Conservation (phyloP, 1,140 invertebrate species). For the Diachasmimorpha longicaudata region DNA sequence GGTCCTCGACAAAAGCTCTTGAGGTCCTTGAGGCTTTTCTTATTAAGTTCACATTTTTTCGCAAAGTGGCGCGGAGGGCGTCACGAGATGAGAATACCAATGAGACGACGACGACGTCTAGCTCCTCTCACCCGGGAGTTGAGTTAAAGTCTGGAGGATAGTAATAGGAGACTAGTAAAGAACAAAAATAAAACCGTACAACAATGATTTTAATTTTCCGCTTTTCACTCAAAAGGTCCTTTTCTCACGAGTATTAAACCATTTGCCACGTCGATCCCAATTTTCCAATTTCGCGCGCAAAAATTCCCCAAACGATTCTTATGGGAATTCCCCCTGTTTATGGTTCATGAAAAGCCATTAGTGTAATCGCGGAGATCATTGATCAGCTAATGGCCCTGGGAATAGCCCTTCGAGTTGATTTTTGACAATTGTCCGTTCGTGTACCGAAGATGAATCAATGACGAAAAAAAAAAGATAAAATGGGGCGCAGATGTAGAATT, state of each 20-base stretch:
- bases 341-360: too few species aligned
- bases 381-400: too few species aligned
- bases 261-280: too few species aligned
- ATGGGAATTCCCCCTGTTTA: too few species aligned
- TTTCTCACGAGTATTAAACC: too few species aligned
- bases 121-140: constrained; percentile 18
- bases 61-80: constrained; percentile 52
- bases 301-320: too few species aligned
- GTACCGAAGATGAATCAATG: neutral
- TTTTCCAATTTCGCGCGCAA: too few species aligned
- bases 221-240: too few species aligned
- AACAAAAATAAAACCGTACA: neutral
- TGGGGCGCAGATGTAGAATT: neutral
- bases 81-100: constrained; percentile 54
- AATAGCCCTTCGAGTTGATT: too few species aligned
- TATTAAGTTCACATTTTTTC: constrained; percentile 64
- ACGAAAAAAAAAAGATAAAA: neutral
- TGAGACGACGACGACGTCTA: constrained; percentile 41
- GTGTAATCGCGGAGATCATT: too few species aligned
- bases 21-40: constrained; percentile 56
- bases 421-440: too few species aligned
- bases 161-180: neutral
- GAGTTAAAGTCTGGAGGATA: neutral
- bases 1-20: constrained; percentile 51
- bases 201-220: neutral